A percentile compares a stretch with the other conserved stretches of the same genome.
These are phyloP conservation scores for Cyprinodon variegatus DNA, from an alignment of 2,113 vertebrate genomes.

Conservation along the genomic window DNA sequence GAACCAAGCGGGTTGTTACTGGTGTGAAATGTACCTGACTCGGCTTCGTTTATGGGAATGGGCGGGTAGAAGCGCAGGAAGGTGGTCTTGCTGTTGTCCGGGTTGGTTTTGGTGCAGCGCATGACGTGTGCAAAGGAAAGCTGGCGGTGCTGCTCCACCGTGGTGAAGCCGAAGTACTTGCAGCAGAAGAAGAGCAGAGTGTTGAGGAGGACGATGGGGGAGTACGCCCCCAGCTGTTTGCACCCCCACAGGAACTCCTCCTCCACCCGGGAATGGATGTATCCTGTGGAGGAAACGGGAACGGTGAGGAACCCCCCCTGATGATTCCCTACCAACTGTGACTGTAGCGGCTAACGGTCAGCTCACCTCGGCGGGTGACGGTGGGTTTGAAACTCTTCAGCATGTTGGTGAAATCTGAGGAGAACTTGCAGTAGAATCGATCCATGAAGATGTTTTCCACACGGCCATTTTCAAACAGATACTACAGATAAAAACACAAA, in stretches of 20 bases:
- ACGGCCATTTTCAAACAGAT: slow-evolving; percentile 95
- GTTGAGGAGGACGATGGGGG: slow-evolving; percentile 96
- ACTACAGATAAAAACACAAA: slow-evolving; percentile 73
- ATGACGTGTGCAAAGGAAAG: slow-evolving; percentile 95
- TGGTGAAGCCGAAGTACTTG: slow-evolving; percentile 93
- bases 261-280: slow-evolving; percentile 92
- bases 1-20: not conserved
- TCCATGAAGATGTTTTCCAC: slow-evolving; percentile 99
- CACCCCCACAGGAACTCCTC: slow-evolving; percentile 97
- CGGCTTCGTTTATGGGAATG: slow-evolving; percentile 69
- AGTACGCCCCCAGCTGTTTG: slow-evolving; percentile 96
- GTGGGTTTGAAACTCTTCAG: slow-evolving; percentile 91
- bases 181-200: slow-evolving; percentile 98
- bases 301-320: not conserved
- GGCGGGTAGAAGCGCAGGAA: slow-evolving; percentile 95
- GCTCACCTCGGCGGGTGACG: slow-evolving; percentile 90
- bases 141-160: slow-evolving; percentile 90
- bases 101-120: slow-evolving; percentile 88
- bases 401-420: slow-evolving; percentile 89
- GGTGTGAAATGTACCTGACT: slow-evolving; percentile 40
- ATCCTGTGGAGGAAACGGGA: slow-evolving; percentile 76
- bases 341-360: rapidly evolving
- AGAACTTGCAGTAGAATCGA: slow-evolving; percentile 92
- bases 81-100: slow-evolving; percentile 88
- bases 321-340: not conserved